These are phyloP conservation scores for Megaceryle alcyon DNA, from an alignment of 2,797 vertebrate species.

Conservation along the genomic window DNA sequence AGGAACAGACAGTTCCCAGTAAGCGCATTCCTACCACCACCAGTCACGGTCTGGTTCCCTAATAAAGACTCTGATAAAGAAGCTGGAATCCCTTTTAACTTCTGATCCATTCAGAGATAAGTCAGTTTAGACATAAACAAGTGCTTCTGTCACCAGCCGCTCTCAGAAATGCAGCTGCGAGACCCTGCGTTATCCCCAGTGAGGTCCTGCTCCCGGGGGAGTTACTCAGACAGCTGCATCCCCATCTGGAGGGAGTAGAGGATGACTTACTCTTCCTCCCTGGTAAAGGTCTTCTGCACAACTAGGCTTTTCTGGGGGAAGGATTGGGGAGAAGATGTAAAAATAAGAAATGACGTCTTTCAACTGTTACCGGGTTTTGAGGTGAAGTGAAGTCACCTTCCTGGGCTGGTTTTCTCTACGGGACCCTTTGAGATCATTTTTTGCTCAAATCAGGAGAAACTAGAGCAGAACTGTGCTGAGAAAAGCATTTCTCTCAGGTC, in stretches of 20 bases:
- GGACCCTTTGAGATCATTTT: conserved; percentile 5
- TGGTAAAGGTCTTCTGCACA: neutral
- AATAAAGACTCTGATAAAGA: conserved; percentile 43
- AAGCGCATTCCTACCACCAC: conserved; percentile 42
- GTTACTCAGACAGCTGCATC: conserved; percentile 18
- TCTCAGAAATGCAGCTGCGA: conserved; percentile 23
- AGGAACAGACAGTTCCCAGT: conserved; percentile 45
- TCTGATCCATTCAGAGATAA: conserved; percentile 31
- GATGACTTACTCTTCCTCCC: conserved; percentile 9
- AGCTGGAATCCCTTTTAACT: conserved; percentile 68
- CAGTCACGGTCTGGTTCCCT: conserved; percentile 51
- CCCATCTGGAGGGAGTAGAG: conserved; percentile 24
- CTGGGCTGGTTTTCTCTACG: conserved; percentile 41
- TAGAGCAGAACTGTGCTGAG: conserved; percentile 65
- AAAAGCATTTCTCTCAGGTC: conserved; percentile 55
- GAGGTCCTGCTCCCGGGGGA: neutral
- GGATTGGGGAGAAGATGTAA: neutral
- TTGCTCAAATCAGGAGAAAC: conserved; percentile 47
- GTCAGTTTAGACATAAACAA: conserved; percentile 49
- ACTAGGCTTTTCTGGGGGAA: neutral
- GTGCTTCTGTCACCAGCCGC: neutral
- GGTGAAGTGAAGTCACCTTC: conserved; percentile 66
- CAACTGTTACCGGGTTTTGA: conserved; percentile 46
- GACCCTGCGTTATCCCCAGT: neutral
- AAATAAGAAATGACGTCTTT: conserved; percentile 56